These are phyloP conservation scores for Lipophrys pholis DNA, from an alignment of 2,113 vertebrate species.

Conservation along the genomic window DNA sequence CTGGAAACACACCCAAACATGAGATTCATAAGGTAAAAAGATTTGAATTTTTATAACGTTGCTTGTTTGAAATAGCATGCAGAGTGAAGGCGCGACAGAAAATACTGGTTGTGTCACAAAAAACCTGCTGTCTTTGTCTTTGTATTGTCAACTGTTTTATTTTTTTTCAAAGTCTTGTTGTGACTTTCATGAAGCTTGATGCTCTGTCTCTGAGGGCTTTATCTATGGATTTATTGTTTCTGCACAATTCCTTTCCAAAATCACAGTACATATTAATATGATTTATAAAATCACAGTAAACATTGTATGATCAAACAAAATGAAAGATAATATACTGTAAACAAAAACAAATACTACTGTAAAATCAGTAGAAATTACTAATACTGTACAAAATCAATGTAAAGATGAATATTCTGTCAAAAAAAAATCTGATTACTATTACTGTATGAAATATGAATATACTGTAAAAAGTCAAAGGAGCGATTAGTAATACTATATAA, in stretches of 20 bases:
- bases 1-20: background rate
- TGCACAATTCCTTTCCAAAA: background rate
- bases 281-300: too few species aligned
- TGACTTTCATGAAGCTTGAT: background rate
- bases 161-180: background rate
- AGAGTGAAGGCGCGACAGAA: background rate
- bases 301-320: too few species aligned
- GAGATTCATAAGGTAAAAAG: constrained; percentile 22
- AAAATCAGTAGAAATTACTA: too few species aligned
- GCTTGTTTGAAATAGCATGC: background rate
- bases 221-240: background rate
- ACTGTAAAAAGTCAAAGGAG: too few species aligned
- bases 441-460: too few species aligned
- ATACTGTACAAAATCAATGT: too few species aligned
- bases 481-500: too few species aligned
- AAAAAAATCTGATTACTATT: too few species aligned
- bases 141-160: background rate
- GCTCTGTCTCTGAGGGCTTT: background rate
- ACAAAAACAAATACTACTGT: too few species aligned
- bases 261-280: too few species aligned
- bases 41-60: background rate
- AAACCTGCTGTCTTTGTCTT: constrained; percentile 3
- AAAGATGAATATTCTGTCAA: too few species aligned
- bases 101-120: background rate
- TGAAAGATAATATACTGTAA: too few species aligned